A percentile compares a stretch with the other conserved stretches of the same genome.
Conservation (phyloP, 2,113 vertebrate genomes). For the Plestiodon gilberti region DNA sequence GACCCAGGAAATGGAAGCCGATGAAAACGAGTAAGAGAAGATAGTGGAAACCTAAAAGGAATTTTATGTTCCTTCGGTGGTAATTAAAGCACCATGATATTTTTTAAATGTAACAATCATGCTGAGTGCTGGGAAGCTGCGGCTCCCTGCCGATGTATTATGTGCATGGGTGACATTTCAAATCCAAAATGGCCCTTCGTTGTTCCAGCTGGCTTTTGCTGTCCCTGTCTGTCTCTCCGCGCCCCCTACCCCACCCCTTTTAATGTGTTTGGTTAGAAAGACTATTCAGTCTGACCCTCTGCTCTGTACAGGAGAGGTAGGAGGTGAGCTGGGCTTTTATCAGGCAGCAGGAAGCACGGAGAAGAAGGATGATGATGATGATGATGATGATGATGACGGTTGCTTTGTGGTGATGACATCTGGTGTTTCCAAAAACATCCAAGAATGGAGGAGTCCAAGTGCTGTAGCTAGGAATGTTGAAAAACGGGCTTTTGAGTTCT, state of each 20-base stretch:
- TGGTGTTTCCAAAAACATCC: no score
- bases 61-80: constrained; percentile 73
- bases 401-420: no score
- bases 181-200: neutral
- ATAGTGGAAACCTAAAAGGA: constrained; percentile 68
- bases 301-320: neutral
- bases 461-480: no score
- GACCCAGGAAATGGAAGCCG: constrained; percentile 72
- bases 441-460: no score
- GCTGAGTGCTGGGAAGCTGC: constrained; percentile 48
- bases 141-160: constrained; percentile 20
- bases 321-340: neutral
- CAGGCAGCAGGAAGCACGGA: neutral
- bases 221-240: neutral
- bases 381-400: no score
- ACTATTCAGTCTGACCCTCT: neutral
- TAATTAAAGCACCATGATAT: constrained; percentile 64
- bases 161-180: neutral
- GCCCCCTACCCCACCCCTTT: neutral
- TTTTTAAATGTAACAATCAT: constrained; percentile 47
- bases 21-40: constrained; percentile 55
- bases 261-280: neutral
- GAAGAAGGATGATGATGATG: no score
- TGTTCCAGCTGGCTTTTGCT: neutral
- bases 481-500: no score